phyloP scores from a whole-genome alignment of 2,888 invertebrate genomes.

The Pilophorus perplexus region DNA sequence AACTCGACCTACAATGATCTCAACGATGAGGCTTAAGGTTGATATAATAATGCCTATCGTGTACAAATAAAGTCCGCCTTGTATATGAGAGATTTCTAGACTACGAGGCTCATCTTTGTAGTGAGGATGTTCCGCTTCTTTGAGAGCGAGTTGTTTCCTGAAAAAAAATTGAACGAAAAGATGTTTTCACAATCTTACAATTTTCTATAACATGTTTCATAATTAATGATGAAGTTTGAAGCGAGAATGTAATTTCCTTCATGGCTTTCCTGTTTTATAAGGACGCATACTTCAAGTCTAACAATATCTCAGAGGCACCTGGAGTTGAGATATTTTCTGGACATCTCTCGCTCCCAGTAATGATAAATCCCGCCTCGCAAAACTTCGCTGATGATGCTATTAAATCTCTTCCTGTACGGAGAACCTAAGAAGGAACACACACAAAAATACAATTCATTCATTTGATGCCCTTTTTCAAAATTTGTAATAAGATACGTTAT shows the following conservation, averaged over 20 bases:
- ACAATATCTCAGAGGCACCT: too few relatives aligned
- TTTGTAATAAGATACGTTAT: background rate
- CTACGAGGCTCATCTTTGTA: slow-evolving; percentile 36
- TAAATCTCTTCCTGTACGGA: slow-evolving; percentile 52
- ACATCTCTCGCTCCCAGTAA: slow-evolving; percentile 65
- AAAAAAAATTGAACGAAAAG: too few relatives aligned
- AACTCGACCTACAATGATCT: slow-evolving; percentile 19
- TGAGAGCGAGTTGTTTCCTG: slow-evolving; percentile 32
- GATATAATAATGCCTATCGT: slow-evolving; percentile 42
- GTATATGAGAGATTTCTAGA: slow-evolving; percentile 44
- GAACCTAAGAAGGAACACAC: slow-evolving; percentile 44
- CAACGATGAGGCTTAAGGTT: slow-evolving; percentile 40
- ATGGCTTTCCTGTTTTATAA: too few relatives aligned
- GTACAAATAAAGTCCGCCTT: slow-evolving; percentile 46
- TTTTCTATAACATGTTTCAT: too few relatives aligned
- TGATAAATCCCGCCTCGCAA: slow-evolving; percentile 63
- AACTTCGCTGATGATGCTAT: slow-evolving; percentile 59
- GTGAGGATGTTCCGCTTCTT: slow-evolving; percentile 27
- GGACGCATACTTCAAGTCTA: too few relatives aligned
- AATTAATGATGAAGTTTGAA: too few relatives aligned
- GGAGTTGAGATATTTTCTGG: slow-evolving; percentile 43
- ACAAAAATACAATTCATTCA: too few relatives aligned
- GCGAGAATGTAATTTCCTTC: too few relatives aligned
- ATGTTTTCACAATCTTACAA: too few relatives aligned
- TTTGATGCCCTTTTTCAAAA: background rate